These are phyloP conservation scores for Microplitis manilae DNA, from an alignment of 2,888 invertebrate species.

Conservation along the genomic window DNA sequence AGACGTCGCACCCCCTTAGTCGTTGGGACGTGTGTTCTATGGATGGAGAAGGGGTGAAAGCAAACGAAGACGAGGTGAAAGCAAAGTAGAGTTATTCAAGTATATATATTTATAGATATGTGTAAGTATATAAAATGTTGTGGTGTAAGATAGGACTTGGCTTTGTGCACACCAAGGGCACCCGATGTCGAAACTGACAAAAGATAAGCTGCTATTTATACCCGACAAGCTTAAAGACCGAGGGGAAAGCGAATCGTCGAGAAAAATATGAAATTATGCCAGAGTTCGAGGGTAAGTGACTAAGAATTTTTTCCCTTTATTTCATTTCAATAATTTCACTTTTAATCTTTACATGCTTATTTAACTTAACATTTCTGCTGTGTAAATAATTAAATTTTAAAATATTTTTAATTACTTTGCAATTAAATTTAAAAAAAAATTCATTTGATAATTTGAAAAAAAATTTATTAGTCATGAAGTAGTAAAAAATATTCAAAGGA, in stretches of 20 bases:
- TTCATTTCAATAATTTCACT: not conserved
- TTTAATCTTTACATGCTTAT: not conserved
- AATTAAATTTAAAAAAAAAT: too few species aligned
- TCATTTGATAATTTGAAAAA: too few species aligned
- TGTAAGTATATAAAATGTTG: constrained; percentile 36
- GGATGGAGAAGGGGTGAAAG: constrained; percentile 27
- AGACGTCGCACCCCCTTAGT: constrained; percentile 50
- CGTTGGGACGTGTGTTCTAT: constrained; percentile 8
- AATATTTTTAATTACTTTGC: too few species aligned
- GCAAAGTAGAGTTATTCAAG: constrained; percentile 27
- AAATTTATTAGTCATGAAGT: too few species aligned
- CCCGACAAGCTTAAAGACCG: constrained; percentile 62
- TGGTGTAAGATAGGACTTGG: constrained; percentile 45
- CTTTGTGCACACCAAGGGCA: constrained; percentile 54
- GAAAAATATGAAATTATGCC: constrained; percentile 17
- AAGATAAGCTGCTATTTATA: constrained; percentile 70
- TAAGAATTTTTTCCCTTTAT: not conserved
- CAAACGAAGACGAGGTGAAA: constrained; percentile 20
- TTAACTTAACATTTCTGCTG: not conserved
- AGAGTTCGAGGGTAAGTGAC: not conserved
- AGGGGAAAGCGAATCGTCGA: constrained; percentile 41
- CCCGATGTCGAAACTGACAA: constrained; percentile 65
- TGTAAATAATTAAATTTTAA: too few species aligned
- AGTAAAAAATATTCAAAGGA: too few species aligned
- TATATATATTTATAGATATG: constrained; percentile 17